Conservation (phyloP, 2,888 invertebrate species). For the Andrena hattorfiana region DNA sequence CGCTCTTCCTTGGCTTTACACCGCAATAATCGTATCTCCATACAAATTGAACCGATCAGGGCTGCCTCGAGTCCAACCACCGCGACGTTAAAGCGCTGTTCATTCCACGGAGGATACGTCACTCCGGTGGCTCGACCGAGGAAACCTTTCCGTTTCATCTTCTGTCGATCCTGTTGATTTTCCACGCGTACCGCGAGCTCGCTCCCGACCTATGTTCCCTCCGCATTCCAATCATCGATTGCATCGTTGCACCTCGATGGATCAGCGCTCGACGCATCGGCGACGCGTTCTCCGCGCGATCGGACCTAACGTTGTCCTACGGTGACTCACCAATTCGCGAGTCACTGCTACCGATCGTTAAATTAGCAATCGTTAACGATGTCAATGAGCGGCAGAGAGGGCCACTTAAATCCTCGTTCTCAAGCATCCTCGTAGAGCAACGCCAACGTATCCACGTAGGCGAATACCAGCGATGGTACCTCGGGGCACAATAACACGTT, state of each 20-base stretch:
- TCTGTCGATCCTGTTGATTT: slow-evolving; percentile 1
- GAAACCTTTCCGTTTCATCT: slow-evolving; percentile 7
- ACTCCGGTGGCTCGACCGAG: slow-evolving; percentile 1
- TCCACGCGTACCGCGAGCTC: slow-evolving; percentile 6
- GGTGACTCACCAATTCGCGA: background rate
- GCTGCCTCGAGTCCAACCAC: background rate
- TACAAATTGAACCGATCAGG: slow-evolving; percentile 49
- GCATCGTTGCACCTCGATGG: slow-evolving; percentile 8
- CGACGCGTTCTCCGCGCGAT: background rate
- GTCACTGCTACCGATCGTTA: background rate
- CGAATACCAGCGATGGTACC: slow-evolving; percentile 35
- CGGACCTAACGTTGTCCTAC: background rate
- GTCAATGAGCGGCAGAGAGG: background rate
- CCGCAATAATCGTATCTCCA: slow-evolving; percentile 47
- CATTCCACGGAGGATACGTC: slow-evolving; percentile 37
- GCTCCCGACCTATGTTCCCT: slow-evolving; percentile 11
- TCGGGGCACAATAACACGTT: slow-evolving; percentile 61
- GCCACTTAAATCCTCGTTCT: slow-evolving; percentile 46
- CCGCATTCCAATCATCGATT: slow-evolving; percentile 23
- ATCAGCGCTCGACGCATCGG: background rate
- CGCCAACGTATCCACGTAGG: slow-evolving; percentile 60
- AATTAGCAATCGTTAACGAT: background rate
- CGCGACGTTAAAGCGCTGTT: slow-evolving; percentile 27
- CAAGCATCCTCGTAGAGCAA: slow-evolving; percentile 14
- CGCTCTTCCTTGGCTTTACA: slow-evolving; percentile 8